phyloP scores from a whole-genome alignment of 2,113 vertebrate species.

The Semicossyphus pulcher region DNA sequence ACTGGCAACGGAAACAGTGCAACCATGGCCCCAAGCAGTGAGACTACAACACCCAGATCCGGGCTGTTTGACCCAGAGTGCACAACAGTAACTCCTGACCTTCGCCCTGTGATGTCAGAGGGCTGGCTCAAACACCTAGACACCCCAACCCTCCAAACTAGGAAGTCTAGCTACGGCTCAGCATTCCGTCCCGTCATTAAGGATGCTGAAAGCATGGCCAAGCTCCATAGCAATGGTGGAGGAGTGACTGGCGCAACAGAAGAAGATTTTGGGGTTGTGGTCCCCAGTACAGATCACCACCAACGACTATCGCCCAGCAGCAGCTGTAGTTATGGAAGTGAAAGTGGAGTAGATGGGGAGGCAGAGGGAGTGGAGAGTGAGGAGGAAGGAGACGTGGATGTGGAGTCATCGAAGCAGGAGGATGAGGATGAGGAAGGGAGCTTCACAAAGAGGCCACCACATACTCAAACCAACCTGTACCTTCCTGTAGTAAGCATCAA shows the following conservation, averaged over 20 bases:
- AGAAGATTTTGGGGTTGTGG: conserved; percentile 79
- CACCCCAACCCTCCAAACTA: conserved; percentile 78
- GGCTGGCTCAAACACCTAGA: conserved; percentile 86
- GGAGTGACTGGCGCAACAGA: conserved; percentile 68
- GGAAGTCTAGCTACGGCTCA: conserved; percentile 89
- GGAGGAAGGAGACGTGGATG: conserved; percentile 92
- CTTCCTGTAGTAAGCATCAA: conserved; percentile 79
- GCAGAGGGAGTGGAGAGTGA: conserved; percentile 86
- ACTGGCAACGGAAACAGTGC: conserved; percentile 51
- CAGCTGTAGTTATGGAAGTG: conserved; percentile 92
- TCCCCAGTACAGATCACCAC: conserved; percentile 72
- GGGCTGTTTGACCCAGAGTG: conserved; percentile 85
- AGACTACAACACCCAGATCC: conserved; percentile 65
- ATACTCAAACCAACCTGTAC: conserved; percentile 77
- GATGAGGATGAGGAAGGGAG: conserved; percentile 85
- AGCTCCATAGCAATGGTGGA: conserved; percentile 85
- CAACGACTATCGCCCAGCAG: conserved; percentile 87
- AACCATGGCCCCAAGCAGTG: conserved; percentile 59
- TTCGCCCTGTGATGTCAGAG: conserved; percentile 79
- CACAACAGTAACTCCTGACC: conserved; percentile 72
- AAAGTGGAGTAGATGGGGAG: conserved; percentile 89
- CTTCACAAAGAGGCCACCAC: conserved; percentile 60
- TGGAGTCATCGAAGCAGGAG: conserved; percentile 91
- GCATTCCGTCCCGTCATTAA: conserved; percentile 94
- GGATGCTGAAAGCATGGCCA: conserved; percentile 91